These are phyloP conservation scores for Aricia agestis DNA, from an alignment of 1,140 invertebrate genomes.

Conservation along the genomic window DNA sequence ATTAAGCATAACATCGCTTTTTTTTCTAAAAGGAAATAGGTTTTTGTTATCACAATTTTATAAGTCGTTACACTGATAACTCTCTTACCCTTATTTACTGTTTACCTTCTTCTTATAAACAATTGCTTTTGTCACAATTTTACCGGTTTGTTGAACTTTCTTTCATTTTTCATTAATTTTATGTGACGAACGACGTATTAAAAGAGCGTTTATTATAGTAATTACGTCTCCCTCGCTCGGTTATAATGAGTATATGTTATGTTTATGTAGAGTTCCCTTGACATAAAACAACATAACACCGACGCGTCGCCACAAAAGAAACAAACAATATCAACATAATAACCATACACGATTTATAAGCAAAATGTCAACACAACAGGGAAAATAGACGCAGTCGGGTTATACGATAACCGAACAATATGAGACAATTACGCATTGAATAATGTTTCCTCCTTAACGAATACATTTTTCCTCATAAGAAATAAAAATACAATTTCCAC, in stretches of 20 bases:
- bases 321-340: conserved; percentile 2
- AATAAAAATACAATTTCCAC: too few relatives aligned
- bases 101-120: too few relatives aligned
- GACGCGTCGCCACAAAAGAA: background rate
- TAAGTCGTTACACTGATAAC: too few relatives aligned
- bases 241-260: background rate
- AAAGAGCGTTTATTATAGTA: background rate
- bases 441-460: background rate
- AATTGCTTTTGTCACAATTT: too few relatives aligned
- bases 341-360: background rate
- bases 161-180: too few relatives aligned
- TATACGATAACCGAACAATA: background rate
- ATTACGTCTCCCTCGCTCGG: background rate
- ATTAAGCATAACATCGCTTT: too few relatives aligned
- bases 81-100: too few relatives aligned
- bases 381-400: background rate
- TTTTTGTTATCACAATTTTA: too few relatives aligned
- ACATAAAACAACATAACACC: background rate
- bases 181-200: background rate
- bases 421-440: conserved; percentile 2
- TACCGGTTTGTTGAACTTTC: too few relatives aligned
- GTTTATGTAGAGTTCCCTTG: background rate
- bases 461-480: background rate
- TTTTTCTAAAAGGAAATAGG: too few relatives aligned
- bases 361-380: conserved; percentile 6